A percentile compares a stretch with the other conserved stretches of the same genome.
Evolutionary conservation across 1,140 invertebrate species (phyloP).

Genomic region (Adelges cooleyi): DNA sequence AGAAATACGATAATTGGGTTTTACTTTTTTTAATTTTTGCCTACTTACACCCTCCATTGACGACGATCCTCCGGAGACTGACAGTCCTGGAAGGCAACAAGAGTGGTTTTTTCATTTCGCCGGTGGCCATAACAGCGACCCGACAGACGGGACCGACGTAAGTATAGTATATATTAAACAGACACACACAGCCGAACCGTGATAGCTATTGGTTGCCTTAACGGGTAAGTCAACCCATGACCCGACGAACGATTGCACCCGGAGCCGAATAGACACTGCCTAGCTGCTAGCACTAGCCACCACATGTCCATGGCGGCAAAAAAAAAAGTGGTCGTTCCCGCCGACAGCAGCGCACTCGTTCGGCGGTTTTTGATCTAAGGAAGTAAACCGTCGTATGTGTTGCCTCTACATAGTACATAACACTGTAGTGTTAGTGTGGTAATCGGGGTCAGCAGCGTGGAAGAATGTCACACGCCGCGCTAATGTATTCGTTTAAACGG

Average conservation of each 20-base stretch:
- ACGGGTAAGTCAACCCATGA: conserved; percentile 3
- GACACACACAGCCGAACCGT: background rate
- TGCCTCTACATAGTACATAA: too few species aligned
- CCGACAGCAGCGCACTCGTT: conserved; percentile 15
- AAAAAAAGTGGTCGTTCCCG: background rate
- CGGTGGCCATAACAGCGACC: conserved; percentile 10
- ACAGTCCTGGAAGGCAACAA: conserved; percentile 36
- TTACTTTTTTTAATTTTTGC: too few species aligned
- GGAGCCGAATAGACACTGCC: background rate
- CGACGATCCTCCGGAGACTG: conserved; percentile 37
- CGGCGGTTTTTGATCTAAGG: background rate
- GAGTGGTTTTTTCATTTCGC: conserved; percentile 26
- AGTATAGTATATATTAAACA: background rate
- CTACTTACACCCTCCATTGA: background rate
- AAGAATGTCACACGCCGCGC: conserved; percentile 7
- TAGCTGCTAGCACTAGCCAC: background rate
- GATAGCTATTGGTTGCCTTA: background rate
- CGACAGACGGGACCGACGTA: background rate
- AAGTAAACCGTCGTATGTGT: too few species aligned
- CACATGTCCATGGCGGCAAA: conserved; percentile 16
- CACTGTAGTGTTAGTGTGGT: background rate
- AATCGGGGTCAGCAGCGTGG: conserved; percentile 19
- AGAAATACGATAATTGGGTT: too few species aligned
- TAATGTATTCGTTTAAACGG: background rate
- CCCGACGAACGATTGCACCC: background rate